A percentile compares a stretch with the other conserved stretches of the same genome.
phyloP scores from a whole-genome alignment of 2,797 vertebrate genomes.

The Anisognathus igniventris region DNA sequence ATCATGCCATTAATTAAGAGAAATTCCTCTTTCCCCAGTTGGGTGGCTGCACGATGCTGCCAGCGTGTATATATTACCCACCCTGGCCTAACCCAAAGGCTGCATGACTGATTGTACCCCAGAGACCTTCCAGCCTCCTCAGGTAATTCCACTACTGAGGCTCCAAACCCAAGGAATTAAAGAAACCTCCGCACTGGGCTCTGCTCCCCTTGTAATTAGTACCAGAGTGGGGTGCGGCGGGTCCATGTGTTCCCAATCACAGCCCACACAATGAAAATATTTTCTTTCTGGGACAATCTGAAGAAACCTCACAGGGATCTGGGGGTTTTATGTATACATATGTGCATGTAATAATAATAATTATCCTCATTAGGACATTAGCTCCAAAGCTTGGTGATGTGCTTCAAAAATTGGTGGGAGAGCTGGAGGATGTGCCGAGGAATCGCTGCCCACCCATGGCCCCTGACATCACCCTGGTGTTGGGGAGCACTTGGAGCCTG shows the following conservation, averaged over 20 bases:
- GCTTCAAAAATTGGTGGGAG: constrained; percentile 44
- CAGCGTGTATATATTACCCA: constrained; percentile 46
- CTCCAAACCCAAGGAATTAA: constrained; percentile 56
- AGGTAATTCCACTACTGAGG: constrained; percentile 59
- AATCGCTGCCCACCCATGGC: not conserved
- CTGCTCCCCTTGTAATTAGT: constrained; percentile 66
- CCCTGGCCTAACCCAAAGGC: constrained; percentile 26
- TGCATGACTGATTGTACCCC: constrained; percentile 55
- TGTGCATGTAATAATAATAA: constrained; percentile 66
- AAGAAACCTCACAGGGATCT: constrained; percentile 63
- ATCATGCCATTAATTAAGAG: constrained; percentile 67
- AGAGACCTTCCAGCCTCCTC: constrained; percentile 56
- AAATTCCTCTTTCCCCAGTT: constrained; percentile 57
- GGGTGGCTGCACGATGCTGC: constrained; percentile 42
- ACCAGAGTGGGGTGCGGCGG: constrained; percentile 61
- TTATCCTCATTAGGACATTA: constrained; percentile 48
- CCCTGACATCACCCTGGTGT: not conserved
- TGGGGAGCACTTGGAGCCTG: not conserved
- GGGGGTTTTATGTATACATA: not conserved
- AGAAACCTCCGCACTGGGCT: constrained; percentile 62
- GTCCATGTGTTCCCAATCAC: constrained; percentile 75
- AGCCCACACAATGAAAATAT: constrained; percentile 73
- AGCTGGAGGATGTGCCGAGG: not conserved
- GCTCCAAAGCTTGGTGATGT: not conserved
- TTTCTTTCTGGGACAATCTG: constrained; percentile 73